Base-by-base conservation (phyloP, 2,888 invertebrate species). In the Bombylius discolor region DNA sequence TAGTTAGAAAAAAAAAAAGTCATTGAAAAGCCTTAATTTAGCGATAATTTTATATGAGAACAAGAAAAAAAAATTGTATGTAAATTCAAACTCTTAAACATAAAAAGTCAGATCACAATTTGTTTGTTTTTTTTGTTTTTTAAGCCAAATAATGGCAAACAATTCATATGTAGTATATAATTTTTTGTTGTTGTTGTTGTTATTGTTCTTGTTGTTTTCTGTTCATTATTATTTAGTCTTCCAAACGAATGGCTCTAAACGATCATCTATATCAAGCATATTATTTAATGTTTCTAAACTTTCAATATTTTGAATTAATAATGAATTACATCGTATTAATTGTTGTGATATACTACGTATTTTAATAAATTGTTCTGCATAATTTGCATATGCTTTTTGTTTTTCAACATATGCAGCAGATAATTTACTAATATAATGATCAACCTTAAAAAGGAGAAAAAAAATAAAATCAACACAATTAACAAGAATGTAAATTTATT, bases 201-300 rank as follows among this genome's bases (percentile, higher is more conserved):
- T 23, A 2, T 23, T 23, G 23, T 23, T 23, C 2, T 23, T 23
- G 7, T 36, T 9, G 36, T 36, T 36, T 36, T 9, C 9, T 36
- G 9, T 8, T 36, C 36, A 36, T 9, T 36, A 36, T 11, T 11
- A 42, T 42, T 42, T 3, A 42, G 39, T 42, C 39, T 42, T 42
- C 39, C 39, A 42, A 11, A 42, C 11, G 11, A 42, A 42, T 11
- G 93, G 89, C 68, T 93, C 90, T 47, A 96, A 73, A 13, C 90
- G 80, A 63, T 91, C 88, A 23, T 87, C 85, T 51, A 85, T 79
- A 34, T 93, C 92, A 42, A 96, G 75, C 61, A 86, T 74, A 65
- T 85, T 83, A 67, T 96, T 96, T 49, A 96, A 77, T 14, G 85
- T 82, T 68, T 94, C 92, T 68, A 93, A 80, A 51, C 88, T 87